Base-by-base conservation (phyloP, 2,888 invertebrate species). In the Torymus texanus region DNA sequence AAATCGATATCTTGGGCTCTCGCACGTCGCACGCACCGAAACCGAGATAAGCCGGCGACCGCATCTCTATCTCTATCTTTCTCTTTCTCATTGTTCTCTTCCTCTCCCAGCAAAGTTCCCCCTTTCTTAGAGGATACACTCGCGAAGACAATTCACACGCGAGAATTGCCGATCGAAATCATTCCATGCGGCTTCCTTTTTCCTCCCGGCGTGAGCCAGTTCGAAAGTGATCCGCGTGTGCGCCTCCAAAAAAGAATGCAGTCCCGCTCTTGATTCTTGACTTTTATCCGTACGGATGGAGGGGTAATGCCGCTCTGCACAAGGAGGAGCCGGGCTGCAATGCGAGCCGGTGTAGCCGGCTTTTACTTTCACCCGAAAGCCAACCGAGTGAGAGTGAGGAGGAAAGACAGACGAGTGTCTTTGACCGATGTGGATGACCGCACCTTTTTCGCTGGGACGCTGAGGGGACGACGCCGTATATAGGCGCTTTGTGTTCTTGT, bases 121-220 rank as follows among this genome's bases (percentile, higher is more conserved):
- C 67, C 67, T 62, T 62, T 75, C 78, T 84, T 83, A 83, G 75
- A 78, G 80, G 82, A 83, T 79, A 41, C 41, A 41, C 41, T 78
- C 62, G 73, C 74, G 75, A 75, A 81, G 81, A 81, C 81, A 83
- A 83, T 81, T 83, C 72, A 16, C 61, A 12, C 11, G 53, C 65
- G 70, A 67, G 83, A 82, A 78, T 83, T 81, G 78, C 71, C 82
- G 78, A 85, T 83, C 83, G 84, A 82, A 84, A 85, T 86, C 85
- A 85, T 86, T 87, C 86, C 86, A 86, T 83, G 85, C 84, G 85
- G 84, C 81, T 85, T 84, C 84, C 83, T 83, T 82, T 81, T 84
- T 81, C 82, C 75, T 82, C 13, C 41, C 62, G 78, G 78, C 74
- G 81, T 59, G 74, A 18, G 63, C 55, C 13, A 56, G 66, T 78